Base-by-base conservation (phyloP, 2,888 invertebrate species). In the Crioceris asparagi region DNA sequence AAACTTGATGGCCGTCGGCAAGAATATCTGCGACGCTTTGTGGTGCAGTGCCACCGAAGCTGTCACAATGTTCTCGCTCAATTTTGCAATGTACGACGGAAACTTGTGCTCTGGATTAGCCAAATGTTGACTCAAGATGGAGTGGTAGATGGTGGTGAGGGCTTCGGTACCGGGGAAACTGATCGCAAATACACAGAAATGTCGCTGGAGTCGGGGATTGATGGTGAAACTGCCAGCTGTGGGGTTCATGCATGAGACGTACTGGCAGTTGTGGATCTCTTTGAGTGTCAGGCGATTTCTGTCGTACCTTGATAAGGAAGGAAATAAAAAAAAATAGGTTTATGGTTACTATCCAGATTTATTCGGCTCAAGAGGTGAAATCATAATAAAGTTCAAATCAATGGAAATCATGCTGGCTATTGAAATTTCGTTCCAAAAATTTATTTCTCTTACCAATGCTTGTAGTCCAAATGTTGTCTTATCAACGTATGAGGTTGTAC, bases 201-300 rank as follows among this genome's bases (percentile, higher is more conserved):
- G 90, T 34, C 90, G 70, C 60, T 94, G 93, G 6, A 96, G 70
- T 45, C 96, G 74, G 0, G 94, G 90, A 68, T 94, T 93, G 47
- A 96, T 92, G 3, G 93, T 93, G 56, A 96, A 96, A 57, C 91
- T 92, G 32, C 96, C 96, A 17, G 94, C 92, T 0, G 94, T 94
- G 0, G 96, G 96, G 67, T 96, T 96, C 94, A 96, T 96, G 60
- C 93, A 93, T 19, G 92, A 84, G 10, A 96, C 84, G 57, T 96
- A 96, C 61, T 96, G 96, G 40, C 93, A 93, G 57, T 93, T 94
- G 61, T 92, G 91, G 42, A 96, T 91, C 45, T 96, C 94, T 65
- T 96, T 96, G 8, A 94, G 64, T 0, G 83, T 72, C 15, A 96
- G 67, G 57, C 88, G 88, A 27, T 82, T 81, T 23, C 96, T 72